Evolutionary conservation across 2,113 vertebrate genomes (phyloP), one percentile per base, ranked within the genome.

Genomic region (Antigone vipio): DNA sequence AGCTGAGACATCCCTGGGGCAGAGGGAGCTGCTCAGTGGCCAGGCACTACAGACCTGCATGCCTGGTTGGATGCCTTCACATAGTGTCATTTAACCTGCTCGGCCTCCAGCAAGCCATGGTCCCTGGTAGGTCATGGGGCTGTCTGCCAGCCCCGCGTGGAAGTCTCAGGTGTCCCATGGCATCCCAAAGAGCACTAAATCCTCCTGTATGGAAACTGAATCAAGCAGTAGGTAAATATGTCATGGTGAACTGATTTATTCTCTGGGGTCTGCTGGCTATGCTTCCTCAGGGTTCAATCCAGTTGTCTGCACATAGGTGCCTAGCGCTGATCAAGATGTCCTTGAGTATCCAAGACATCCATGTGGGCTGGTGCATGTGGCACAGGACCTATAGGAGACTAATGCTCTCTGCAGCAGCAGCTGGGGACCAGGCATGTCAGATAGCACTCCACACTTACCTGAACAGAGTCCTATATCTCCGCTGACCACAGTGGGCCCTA

Each of bases 121-220:
- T 62, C 38, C 47, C 34, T 50, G 0, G 0, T 50, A 47, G 49
- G 18, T 40, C n/a, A 22, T 35, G 44, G 23, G 0, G 0, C n/a
- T 34, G 20, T 52, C 69, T 92, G 30, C 42, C 47, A 77, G 58
- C 18, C 5, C 3, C 0, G 0, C 1, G 5, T n/a, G 27, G 38
- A 49, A 10, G 0, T 47, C 64, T 80, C 29, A 13, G 5, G 12
- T 80, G 21, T 74, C 15, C 42, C 11, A 2, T 23, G 29, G 32
- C 29, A 78, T 58, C 27, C 71, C 47, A 35, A 74, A 40, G 24
- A 69, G 21, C 22, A 9, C 32, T 32, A 53, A 80, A 60, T 45
- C 50, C 55, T 71, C 5, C 4, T 11, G 15, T 55, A 9, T 20
- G 47, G 24, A 24, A 81, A 53, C 42, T 58, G 45, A 71, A 17